Base-by-base conservation (phyloP, 1,140 invertebrate genomes). In the Pogonomyrmex californicus region DNA sequence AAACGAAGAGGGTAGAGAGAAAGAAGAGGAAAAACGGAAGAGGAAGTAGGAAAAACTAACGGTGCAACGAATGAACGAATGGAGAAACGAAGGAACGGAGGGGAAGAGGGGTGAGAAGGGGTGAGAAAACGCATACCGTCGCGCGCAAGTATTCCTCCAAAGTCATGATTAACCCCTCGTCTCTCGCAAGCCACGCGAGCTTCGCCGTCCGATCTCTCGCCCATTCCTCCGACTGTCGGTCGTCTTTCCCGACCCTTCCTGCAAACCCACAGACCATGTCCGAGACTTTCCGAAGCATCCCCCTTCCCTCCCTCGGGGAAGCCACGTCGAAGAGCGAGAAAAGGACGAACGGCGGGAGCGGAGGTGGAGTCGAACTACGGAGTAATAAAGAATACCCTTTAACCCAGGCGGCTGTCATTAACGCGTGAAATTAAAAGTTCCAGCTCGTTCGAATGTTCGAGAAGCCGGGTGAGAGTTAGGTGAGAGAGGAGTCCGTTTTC, bases 401-500 rank as follows among this genome's bases (percentile, higher is more conserved):
- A 85, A 85, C 76, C 23, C 36, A 44, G 33, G 71, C 54, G 60
- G 73, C 58, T 82, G 58, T 86, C 62, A 86, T 90, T 90, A 90
- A 90, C 86, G 79, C 88, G 79, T 65, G 88, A 86, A 87, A 90
- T 90, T 90, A 90, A 90, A 90, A 90, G 77, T 90, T 90, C 79
- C 41, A 30, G 38, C 76, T 86, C 83, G 87, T 86, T 89, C 68
- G 62, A 75, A 56, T 83, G 68, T 44, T 62, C 79, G 79, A 23
- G 41, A n/a, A 60, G 51, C 17, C 23, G 23, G 23, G 23, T 23
- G 38, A 4, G 51, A 38, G 17, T 5, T 36, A 41, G 47, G n/a
- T n/a, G 30, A 71, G 41, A 71, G 41, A 47, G n/a, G 36, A 49
- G 33, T 41, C 47, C 56, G 41, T 68, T 68, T 68, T 41, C 41